Base-by-base conservation (phyloP, 2,797 vertebrate genomes). In the Danio kyathit region DNA sequence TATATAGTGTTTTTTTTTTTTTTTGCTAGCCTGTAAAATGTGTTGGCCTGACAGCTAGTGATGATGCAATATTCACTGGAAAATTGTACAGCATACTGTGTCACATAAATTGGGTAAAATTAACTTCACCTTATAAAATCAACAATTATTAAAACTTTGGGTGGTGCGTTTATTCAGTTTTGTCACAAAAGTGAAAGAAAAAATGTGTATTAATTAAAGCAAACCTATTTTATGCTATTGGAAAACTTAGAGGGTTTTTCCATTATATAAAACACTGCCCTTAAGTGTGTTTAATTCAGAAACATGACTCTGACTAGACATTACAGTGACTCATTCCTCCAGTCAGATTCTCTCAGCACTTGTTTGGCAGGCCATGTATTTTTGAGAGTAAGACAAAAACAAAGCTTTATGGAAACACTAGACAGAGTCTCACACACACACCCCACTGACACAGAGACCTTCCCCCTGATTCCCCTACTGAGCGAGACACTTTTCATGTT, bases 401-500 rank as follows among this genome's bases (percentile, higher is more conserved):
- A 44, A 40, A 19, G 43, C 46, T 73, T 75, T 80, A 73, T 49
- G 41, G 79, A 43, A 61, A 52, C 51, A 60, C 77, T 76, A 63
- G 63, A 76, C 71, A 52, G 79, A 60, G 16, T n/a, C 48, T 78
- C 17, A 82, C 8, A 66, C 8, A 66, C 41, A 54, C 76, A 60
- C 74, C 76, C 65, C 56, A 70, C 65, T 79, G 76, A 83, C 65
- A 85, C 64, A 82, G 10, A 76, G 40, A 44, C 52, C 56, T 67
- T 16, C 80, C 76, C 51, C 79, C 52, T 54, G 43, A 51, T 67
- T 76, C 54, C 51, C 40, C 56, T 76, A 43, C 43, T 70, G 40
- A 9, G 16, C 44, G 56, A 79, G 70, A 65, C 74, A 63, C 60
- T 44, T 72, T 72, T 63, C n/a, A 16, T 85, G 80, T 88, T 86